Conservation (phyloP, 2,888 invertebrate species). For the Drosophila birchii region DNA sequence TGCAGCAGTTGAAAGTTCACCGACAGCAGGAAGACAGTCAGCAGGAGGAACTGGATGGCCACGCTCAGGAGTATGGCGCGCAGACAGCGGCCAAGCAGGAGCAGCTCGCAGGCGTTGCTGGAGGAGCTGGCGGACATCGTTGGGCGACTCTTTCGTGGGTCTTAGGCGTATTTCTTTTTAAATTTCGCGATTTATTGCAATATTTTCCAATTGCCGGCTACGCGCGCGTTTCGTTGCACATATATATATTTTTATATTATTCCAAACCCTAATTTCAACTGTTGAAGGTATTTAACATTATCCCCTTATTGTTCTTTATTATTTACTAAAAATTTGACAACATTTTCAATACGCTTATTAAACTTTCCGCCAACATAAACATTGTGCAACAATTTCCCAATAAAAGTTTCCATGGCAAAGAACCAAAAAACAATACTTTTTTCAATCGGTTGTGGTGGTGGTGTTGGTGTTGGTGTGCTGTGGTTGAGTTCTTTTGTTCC, state of each 20-base stretch:
- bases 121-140: constrained; percentile 32
- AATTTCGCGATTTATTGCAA: constrained; percentile 11
- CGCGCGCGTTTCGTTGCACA: constrained; percentile 35
- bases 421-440: not conserved
- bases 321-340: constrained; percentile 5
- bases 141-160: not conserved
- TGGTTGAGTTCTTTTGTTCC: constrained; percentile 7
- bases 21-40: constrained; percentile 86
- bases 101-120: constrained; percentile 69
- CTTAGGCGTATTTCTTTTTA: not conserved
- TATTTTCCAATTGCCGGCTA: constrained; percentile 11
- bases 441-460: too few species aligned
- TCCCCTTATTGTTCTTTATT: not conserved
- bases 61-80: constrained; percentile 87
- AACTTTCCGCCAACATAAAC: constrained; percentile 12
- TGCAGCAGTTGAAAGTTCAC: constrained; percentile 88
- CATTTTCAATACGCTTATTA: constrained; percentile 9
- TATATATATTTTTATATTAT: not conserved
- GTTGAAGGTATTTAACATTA: not conserved
- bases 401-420: constrained; percentile 4
- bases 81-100: constrained; percentile 81
- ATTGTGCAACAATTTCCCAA: constrained; percentile 14
- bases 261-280: not conserved
- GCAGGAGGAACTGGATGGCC: constrained; percentile 86
- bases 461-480: too few species aligned